phyloP scores from a whole-genome alignment of 2,113 vertebrate species.

The Elanus axillaris region DNA sequence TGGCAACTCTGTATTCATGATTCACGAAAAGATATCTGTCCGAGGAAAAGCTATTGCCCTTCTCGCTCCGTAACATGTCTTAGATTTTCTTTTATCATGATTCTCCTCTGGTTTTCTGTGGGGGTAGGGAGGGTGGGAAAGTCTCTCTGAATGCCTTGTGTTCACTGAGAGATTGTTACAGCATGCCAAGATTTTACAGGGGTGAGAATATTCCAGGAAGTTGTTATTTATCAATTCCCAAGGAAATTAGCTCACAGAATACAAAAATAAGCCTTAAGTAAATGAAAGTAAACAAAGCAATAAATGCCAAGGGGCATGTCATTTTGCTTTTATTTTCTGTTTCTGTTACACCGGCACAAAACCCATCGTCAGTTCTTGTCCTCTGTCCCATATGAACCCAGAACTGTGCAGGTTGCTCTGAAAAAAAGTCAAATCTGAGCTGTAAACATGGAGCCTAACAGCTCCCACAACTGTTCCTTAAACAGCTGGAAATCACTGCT shows the following conservation, averaged over 20 bases:
- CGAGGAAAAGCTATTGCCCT: background rate
- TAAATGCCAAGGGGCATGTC: background rate
- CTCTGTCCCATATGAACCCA: background rate
- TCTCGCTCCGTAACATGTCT: background rate
- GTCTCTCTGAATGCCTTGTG: background rate
- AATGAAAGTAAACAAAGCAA: slow-evolving; percentile 5
- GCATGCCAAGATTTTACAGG: background rate
- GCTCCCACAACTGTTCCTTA: background rate
- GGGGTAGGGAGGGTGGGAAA: background rate
- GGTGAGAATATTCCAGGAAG: slow-evolving; percentile 29
- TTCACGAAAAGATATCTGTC: background rate
- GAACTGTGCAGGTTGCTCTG: background rate
- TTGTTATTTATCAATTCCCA: slow-evolving; percentile 38
- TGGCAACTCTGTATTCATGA: background rate
- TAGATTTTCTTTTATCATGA: background rate
- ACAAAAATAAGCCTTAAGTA: slow-evolving; percentile 3
- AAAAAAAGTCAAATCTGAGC: background rate
- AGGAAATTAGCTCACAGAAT: slow-evolving; percentile 15
- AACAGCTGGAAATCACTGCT: background rate
- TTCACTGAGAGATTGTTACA: background rate
- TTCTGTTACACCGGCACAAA: background rate
- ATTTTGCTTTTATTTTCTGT: slow-evolving; percentile 34
- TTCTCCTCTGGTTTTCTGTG: background rate
- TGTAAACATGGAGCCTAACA: background rate
- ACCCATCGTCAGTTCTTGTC: background rate